Base-by-base conservation (phyloP, 2,113 vertebrate genomes). In the Vulpes lagopus region DNA sequence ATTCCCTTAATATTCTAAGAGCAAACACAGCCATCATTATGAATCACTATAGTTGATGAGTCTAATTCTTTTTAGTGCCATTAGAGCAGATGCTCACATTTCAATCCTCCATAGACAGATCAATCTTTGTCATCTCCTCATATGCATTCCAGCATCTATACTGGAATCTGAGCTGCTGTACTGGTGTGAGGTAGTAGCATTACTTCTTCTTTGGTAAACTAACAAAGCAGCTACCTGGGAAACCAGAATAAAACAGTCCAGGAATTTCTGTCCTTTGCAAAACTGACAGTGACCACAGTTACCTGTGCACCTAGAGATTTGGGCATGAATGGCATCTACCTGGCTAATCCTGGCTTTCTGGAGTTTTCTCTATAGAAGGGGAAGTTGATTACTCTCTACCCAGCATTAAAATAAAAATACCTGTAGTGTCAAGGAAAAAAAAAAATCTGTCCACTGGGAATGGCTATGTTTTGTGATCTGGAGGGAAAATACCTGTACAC, bases 31-130 rank as follows among this genome's bases (percentile, higher is more conserved):
- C 80, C 87, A 98, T 98, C 98, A 97, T 98, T 98, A 98, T 98
- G 98, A 98, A 98, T 99, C 98, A 98, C 98, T 97, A 5, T 91
- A 96, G 96, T 90, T 98, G 98, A 99, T 98, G 98, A 98, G 96
- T 97, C 95, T 98, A 98, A 98, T 98, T 98, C 98, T 98, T 98
- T 98, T 98, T 98, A 97, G 89, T 98, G 98, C 97, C 97, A 98
- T 98, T 97, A 97, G n/a, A 98, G 93, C 98, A 98, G 98, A 98
- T 98, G 98, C 97, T 98, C 94, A 65, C 96, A 95, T 98, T 97
- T 98, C 98, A 98, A 80, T 98, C 88, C 98, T 98, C 98, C n/a
- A 65, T 74, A 87, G 97, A 76, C 95, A 97, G 94, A 98, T 98
- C 97, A 91, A 76, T 98, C 98, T 98, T 96, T 32, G 73, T 89